Percentiles rank a stretch among this genome's conserved stretches.
Conservation (phyloP, 2,888 invertebrate genomes). For the Erebia palarica region DNA sequence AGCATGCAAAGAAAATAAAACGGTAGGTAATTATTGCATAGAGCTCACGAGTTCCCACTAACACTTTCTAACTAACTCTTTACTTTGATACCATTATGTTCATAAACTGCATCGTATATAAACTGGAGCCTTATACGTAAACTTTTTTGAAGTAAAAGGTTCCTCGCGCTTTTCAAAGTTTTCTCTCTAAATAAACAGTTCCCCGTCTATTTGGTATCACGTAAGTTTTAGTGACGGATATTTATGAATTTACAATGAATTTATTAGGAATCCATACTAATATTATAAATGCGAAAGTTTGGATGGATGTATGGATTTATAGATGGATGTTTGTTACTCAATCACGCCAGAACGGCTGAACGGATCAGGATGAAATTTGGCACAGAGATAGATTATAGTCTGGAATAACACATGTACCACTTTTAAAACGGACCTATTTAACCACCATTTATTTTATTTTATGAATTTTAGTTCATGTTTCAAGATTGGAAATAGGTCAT, state of each 20-base stretch:
- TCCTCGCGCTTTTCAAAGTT: neutral
- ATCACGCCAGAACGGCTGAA: too few relatives aligned
- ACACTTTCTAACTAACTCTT: neutral
- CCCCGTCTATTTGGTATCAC: neutral
- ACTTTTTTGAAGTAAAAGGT: neutral
- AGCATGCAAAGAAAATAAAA: neutral
- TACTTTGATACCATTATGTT: conserved; percentile 1
- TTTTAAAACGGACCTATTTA: too few relatives aligned
- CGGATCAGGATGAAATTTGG: too few relatives aligned
- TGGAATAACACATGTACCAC: too few relatives aligned
- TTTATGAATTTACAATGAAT: too few relatives aligned
- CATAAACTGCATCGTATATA: conserved; percentile 6
- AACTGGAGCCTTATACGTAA: neutral
- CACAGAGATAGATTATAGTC: too few relatives aligned
- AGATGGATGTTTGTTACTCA: too few relatives aligned
- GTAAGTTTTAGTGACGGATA: too few relatives aligned
- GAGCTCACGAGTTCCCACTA: neutral
- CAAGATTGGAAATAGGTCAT: neutral
- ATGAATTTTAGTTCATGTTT: neutral
- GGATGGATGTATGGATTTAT: too few relatives aligned
- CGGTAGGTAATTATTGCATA: neutral
- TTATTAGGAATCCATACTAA: too few relatives aligned
- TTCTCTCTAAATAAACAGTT: neutral
- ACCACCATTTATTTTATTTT: too few relatives aligned
- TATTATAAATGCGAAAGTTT: too few relatives aligned